Percentiles rank a stretch among this genome's conserved stretches.
Conservation (phyloP, 2,888 invertebrate genomes). For the Rotaria macrura region DNA sequence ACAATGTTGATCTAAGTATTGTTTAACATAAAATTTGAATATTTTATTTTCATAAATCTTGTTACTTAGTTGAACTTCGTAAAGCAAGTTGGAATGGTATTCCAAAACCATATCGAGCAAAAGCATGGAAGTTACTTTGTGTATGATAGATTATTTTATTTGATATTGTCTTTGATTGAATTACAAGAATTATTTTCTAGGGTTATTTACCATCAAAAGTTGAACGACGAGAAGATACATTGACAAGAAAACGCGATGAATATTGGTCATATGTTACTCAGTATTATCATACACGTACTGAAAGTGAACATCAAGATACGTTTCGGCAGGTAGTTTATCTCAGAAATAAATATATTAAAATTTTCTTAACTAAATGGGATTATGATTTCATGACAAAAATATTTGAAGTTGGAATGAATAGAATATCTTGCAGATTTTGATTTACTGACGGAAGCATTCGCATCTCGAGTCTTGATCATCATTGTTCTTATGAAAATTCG, state of each 20-base stretch:
- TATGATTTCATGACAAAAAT: too few species aligned
- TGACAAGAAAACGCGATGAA: conserved; percentile 82
- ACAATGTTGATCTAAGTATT: conserved; percentile 21
- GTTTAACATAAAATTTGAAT: too few species aligned
- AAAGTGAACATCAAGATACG: conserved; percentile 78
- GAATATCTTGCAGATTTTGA: too few species aligned
- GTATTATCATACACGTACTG: conserved; percentile 82
- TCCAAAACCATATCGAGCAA: conserved; percentile 69
- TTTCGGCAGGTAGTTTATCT: conserved; percentile 63
- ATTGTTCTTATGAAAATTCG: too few species aligned
- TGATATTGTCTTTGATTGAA: not conserved
- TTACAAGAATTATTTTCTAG: conserved; percentile 49
- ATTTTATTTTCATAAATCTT: too few species aligned
- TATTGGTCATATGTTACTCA: conserved; percentile 88
- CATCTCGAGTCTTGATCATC: too few species aligned
- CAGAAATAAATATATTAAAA: conserved; percentile 21
- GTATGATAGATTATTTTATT: conserved; percentile 30
- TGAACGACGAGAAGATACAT: conserved; percentile 53
- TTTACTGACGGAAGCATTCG: too few species aligned
- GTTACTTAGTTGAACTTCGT: conserved; percentile 22
- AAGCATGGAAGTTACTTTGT: conserved; percentile 57
- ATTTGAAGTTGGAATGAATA: too few species aligned
- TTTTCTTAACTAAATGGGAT: too few species aligned
- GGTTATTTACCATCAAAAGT: conserved; percentile 85
- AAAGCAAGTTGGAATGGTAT: conserved; percentile 74